Evolutionary conservation across 1,140 invertebrate species (phyloP).

Genomic region (Phymorhynchus buccinoides): DNA sequence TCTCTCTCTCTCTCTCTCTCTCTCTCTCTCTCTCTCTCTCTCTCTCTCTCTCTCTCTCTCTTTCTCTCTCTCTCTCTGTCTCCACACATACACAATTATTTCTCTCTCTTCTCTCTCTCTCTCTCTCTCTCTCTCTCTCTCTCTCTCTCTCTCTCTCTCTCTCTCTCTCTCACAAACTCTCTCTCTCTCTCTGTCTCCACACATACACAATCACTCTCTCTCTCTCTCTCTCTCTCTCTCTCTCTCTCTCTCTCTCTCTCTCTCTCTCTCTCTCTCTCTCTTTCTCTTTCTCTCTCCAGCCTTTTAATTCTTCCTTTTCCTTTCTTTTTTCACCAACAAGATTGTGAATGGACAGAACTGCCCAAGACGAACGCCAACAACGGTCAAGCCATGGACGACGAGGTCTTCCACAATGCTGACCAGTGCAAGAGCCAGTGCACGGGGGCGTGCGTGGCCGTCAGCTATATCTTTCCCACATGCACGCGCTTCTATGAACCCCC

Average conservation of each 20-base stretch:
- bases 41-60: not conserved
- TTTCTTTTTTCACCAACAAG: no score
- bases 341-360: no score
- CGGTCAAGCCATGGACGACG: not conserved
- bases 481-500: no score
- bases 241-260: not conserved
- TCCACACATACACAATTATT: no score
- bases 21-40: constrained; percentile 61
- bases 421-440: no score
- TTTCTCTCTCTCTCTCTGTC: not conserved
- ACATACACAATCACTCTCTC: not conserved
- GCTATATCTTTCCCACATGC: no score
- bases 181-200: no score
- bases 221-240: not conserved
- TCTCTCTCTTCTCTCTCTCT: constrained; percentile 62
- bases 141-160: not conserved
- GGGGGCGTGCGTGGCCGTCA: no score
- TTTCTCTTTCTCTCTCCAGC: not conserved
- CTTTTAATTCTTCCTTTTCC: no score
- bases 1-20: constrained; percentile 81
- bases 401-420: not conserved
- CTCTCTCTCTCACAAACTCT: not conserved
- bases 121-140: not conserved
- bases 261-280: constrained; percentile 4
- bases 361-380: not conserved